Conservation (phyloP, 2,888 invertebrate species). For the Gymnocheta viridis region DNA sequence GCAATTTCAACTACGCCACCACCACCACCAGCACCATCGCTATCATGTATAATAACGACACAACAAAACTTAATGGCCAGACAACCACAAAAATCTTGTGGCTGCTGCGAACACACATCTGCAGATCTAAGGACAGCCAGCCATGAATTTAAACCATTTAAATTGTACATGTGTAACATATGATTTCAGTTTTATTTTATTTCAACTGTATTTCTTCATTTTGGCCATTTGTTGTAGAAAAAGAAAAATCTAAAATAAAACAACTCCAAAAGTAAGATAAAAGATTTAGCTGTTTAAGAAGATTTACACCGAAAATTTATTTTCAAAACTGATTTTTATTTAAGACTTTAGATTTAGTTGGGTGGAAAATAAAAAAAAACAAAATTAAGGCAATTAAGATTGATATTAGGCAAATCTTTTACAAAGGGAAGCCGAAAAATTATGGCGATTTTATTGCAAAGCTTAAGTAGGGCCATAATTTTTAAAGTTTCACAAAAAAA, state of each 20-base stretch:
- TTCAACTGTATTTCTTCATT: constrained; percentile 30
- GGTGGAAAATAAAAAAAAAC: constrained; percentile 11
- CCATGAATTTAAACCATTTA: constrained; percentile 48
- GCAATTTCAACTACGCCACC: constrained; percentile 62
- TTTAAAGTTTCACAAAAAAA: background rate
- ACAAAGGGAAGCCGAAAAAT: constrained; percentile 46
- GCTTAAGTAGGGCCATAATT: constrained; percentile 36
- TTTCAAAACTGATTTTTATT: constrained; percentile 49
- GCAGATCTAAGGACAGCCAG: constrained; percentile 9
- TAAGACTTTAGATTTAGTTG: constrained; percentile 21
- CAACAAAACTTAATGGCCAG: constrained; percentile 18
- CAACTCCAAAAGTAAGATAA: constrained; percentile 45
- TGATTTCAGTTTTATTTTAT: constrained; percentile 55
- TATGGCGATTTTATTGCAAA: background rate
- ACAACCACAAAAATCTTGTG: constrained; percentile 48
- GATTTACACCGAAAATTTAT: constrained; percentile 66
- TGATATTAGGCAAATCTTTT: constrained; percentile 36
- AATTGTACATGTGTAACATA: constrained; percentile 66
- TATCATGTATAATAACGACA: background rate
- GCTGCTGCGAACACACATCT: constrained; percentile 8
- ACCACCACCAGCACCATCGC: constrained; percentile 6
- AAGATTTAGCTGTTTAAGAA: constrained; percentile 66
- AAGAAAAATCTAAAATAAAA: background rate
- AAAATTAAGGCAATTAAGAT: constrained; percentile 62
- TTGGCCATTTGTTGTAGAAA: constrained; percentile 1